These are phyloP conservation scores for Ostrea edulis DNA, from an alignment of 1,140 invertebrate genomes.

Conservation along the genomic window DNA sequence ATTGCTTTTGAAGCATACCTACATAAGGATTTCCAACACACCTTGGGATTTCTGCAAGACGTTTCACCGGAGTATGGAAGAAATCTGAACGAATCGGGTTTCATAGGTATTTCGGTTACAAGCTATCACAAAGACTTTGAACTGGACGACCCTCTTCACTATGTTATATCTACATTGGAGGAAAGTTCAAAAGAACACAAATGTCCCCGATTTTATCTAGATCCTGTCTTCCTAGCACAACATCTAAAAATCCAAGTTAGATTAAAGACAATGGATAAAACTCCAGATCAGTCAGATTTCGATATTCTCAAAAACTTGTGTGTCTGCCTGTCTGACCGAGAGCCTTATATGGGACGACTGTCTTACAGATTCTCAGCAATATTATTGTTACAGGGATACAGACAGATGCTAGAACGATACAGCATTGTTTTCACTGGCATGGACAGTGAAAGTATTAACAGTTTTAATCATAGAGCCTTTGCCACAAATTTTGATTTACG, in stretches of 20 bases:
- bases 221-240: slow-evolving; percentile 38
- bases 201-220: slow-evolving; percentile 48
- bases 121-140: slow-evolving; percentile 41
- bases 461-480: slow-evolving; percentile 42
- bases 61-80: not conserved
- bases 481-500: slow-evolving; percentile 50
- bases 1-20: slow-evolving; percentile 44
- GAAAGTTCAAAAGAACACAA: not conserved
- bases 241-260: slow-evolving; percentile 44
- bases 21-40: not conserved
- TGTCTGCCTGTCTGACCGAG: not conserved
- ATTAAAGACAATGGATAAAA: not conserved
- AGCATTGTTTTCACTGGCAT: not conserved
- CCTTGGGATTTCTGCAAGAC: not conserved
- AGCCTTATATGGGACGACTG: slow-evolving; percentile 43
- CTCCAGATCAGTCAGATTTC: not conserved
- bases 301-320: not conserved
- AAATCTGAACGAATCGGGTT: not conserved
- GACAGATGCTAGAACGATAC: not conserved
- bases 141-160: slow-evolving; percentile 40
- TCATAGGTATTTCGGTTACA: slow-evolving; percentile 44
- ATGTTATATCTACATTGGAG: slow-evolving; percentile 35
- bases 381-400: slow-evolving; percentile 42
- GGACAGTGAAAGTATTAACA: not conserved
- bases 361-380: slow-evolving; percentile 47